Evolutionary conservation across 2,797 vertebrate genomes (phyloP).

Genomic region (Sebastolobus altivelis): DNA sequence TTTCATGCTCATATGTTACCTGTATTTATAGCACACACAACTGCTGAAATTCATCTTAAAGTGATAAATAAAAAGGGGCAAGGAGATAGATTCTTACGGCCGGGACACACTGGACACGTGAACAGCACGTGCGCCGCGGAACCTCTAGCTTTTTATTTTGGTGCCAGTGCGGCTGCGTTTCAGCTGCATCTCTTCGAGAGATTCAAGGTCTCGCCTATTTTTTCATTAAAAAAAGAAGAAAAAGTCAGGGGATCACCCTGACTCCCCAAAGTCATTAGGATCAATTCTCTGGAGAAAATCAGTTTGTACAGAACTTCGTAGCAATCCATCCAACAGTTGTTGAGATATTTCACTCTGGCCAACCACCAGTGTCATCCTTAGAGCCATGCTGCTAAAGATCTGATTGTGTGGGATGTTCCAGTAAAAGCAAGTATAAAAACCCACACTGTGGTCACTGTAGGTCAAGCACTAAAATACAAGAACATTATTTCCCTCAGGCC

Average conservation of each 20-base stretch:
- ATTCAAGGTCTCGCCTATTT: too few species aligned
- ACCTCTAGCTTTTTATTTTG: too few species aligned
- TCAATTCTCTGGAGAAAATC: too few species aligned
- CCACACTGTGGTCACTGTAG: neutral
- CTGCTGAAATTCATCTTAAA: neutral
- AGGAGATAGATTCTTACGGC: too few species aligned
- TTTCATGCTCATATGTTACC: neutral
- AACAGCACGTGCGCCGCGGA: rapidly evolving
- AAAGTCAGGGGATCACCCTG: too few species aligned
- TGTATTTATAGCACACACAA: neutral
- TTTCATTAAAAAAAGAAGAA: too few species aligned
- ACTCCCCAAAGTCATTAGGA: too few species aligned
- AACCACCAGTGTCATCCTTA: neutral
- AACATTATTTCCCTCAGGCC: conserved; percentile 13
- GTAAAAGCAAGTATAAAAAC: neutral
- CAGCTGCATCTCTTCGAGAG: too few species aligned
- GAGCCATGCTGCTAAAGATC: neutral
- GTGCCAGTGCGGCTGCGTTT: too few species aligned
- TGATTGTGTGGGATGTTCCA: neutral
- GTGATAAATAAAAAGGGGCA: neutral
- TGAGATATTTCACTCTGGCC: neutral
- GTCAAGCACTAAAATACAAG: conserved; percentile 8
- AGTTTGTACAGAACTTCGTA: too few species aligned
- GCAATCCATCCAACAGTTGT: neutral
- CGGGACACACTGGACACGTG: too few species aligned